phyloP scores from a whole-genome alignment of 2,888 invertebrate genomes.

The Cataglyphis rosenhaueri region DNA sequence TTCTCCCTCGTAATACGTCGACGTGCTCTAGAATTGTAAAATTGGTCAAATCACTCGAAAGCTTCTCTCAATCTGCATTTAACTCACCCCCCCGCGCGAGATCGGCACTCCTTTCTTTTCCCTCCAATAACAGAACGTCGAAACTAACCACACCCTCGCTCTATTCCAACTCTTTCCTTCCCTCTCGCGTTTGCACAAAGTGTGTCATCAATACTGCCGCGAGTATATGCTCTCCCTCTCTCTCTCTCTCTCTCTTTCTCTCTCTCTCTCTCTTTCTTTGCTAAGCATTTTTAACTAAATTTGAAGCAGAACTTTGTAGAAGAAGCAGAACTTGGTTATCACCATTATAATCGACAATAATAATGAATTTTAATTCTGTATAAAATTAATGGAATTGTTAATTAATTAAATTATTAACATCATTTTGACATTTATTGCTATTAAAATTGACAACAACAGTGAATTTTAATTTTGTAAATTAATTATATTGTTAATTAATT shows the following conservation, averaged over 20 bases:
- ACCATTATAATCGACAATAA: not conserved
- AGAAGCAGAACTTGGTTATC: not conserved
- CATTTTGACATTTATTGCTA: no score
- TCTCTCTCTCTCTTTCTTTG: no score
- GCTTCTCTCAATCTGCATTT: constrained; percentile 49
- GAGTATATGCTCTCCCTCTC: no score
- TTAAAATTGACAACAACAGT: no score
- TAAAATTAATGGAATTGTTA: no score
- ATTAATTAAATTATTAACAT: no score
- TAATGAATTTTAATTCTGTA: no score
- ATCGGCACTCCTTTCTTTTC: constrained; percentile 41
- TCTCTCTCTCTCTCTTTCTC: no score
- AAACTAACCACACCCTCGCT: constrained; percentile 44
- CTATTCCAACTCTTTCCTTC: constrained; percentile 33
- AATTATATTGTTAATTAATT: no score
- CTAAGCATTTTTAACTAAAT: no score
- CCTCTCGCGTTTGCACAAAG: not conserved
- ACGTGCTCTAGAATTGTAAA: constrained; percentile 77
- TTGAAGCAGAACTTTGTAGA: not conserved
- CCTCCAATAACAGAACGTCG: constrained; percentile 20
- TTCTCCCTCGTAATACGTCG: constrained; percentile 3
- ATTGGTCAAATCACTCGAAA: constrained; percentile 74
- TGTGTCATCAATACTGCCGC: not conserved
- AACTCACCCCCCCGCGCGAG: constrained; percentile 22
- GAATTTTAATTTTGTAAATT: no score